Evolutionary conservation across 2,888 invertebrate genomes (phyloP), one percentile per base, ranked within the genome.

Genomic region (Xylota segnis): DNA sequence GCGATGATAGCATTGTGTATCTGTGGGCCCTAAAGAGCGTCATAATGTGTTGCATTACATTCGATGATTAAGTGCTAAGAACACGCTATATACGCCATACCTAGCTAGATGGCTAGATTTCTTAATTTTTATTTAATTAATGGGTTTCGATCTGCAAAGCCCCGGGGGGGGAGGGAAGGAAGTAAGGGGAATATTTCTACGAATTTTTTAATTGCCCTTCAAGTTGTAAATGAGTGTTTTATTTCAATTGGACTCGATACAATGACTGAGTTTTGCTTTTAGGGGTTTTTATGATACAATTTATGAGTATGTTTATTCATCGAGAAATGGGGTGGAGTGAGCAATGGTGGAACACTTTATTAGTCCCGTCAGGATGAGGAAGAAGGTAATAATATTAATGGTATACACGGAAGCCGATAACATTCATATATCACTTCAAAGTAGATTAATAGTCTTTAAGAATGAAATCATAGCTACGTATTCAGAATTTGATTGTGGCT

Each of bases 41-140:
- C 65, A 56, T 71, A 65, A 70, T 71, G 40, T 45, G 47, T 34
- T 82, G 70, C 58, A 83, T 68, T 78, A 40, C 79, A 68, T 72
- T 68, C 54, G 65, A 75, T 79, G 79, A 84, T 79, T 70, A 79
- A 84, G 83, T 79, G 70, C 70, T 56, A 70, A 70, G 37, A 84
- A 63, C 83, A 84, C 79, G 83, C 83, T 54, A 23, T 23, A 23
- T 23, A n/a, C n/a, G 23, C 23, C 3, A 74, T 43, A 59, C 59
- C 52, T 52, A 50, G 10, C 14, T 40, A 9, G 9, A 23, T 37
- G 12, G 37, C 18, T 37, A 14, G 58, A 27, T 59, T 59, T 61
- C 37, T 43, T 68, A 77, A 77, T 59, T 68, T 43, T 61, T 59
- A 61, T 77, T 68, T 77, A 77, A 77, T 77, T 77, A 77, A 77